These are phyloP conservation scores for Pandemis corylana DNA, from an alignment of 2,888 invertebrate genomes.

Conservation along the genomic window DNA sequence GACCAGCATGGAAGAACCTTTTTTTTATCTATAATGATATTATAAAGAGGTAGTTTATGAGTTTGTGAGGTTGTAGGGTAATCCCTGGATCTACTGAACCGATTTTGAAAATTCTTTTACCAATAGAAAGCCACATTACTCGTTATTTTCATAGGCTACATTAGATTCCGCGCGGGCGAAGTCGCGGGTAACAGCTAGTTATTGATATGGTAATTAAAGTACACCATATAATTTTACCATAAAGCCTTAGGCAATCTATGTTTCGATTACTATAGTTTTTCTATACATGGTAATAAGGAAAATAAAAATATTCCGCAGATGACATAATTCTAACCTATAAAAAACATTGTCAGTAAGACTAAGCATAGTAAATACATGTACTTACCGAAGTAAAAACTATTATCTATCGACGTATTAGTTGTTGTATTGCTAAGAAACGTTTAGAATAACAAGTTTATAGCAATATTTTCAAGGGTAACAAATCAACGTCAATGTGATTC, in stretches of 20 bases:
- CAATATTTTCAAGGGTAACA: slow-evolving; percentile 11
- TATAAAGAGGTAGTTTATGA: too few relatives aligned
- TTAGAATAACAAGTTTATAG: neutral
- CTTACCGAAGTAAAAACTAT: slow-evolving; percentile 1
- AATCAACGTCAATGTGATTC: neutral
- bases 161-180: too few relatives aligned
- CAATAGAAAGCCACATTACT: too few relatives aligned
- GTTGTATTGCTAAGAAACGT: neutral
- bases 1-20: too few relatives aligned
- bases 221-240: neutral
- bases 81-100: too few relatives aligned
- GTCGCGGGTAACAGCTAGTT: too few relatives aligned
- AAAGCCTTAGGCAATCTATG: too few relatives aligned
- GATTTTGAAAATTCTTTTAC: too few relatives aligned
- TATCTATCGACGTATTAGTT: neutral
- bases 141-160: too few relatives aligned
- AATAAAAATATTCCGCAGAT: neutral
- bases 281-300: neutral
- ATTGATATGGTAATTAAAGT: neutral
- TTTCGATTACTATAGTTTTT: neutral
- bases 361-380: neutral
- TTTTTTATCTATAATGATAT: too few relatives aligned
- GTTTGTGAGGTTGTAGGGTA: too few relatives aligned
- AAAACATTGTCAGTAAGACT: neutral
- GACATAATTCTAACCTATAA: slow-evolving; percentile 27